Evolutionary conservation across 2,797 vertebrate genomes (phyloP).

Genomic region (Remorina albescens): DNA sequence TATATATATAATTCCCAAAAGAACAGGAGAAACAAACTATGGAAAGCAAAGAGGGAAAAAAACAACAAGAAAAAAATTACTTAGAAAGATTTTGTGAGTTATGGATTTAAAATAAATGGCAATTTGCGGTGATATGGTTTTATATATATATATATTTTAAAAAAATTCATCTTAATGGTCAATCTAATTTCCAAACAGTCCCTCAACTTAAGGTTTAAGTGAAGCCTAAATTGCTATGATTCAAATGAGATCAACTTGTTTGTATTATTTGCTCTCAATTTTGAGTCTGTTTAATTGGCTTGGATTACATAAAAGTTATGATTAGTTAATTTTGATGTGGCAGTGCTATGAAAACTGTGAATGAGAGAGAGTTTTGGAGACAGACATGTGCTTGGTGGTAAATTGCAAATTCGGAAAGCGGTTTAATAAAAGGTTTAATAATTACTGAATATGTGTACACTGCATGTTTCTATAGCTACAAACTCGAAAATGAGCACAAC

Average conservation of each 20-base stretch:
- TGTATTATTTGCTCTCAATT: not conserved
- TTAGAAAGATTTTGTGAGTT: not conserved
- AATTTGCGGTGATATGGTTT: too few species aligned
- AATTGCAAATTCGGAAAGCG: constrained; percentile 1
- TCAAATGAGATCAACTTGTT: not conserved
- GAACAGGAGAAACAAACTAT: not conserved
- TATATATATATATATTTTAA: too few species aligned
- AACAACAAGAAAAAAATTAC: not conserved
- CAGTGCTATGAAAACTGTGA: constrained; percentile 23
- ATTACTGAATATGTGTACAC: constrained; percentile 16
- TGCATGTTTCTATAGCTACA: not conserved
- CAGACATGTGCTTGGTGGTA: constrained; percentile 1
- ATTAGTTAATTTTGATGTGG: constrained; percentile 21
- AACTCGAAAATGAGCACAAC: constrained; percentile 20
- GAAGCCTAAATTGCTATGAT: not conserved
- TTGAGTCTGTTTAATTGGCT: constrained; percentile 12
- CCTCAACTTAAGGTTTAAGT: not conserved
- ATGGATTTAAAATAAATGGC: too few species aligned
- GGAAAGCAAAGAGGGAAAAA: not conserved
- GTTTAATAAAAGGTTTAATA: constrained; percentile 20
- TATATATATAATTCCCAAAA: not conserved
- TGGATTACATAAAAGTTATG: constrained; percentile 25
- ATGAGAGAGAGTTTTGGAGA: constrained; percentile 11
- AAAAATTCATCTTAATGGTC: too few species aligned
- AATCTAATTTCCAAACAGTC: too few species aligned